Conservation (phyloP, 2,888 invertebrate species). For the Quadroppia sp. region DNA sequence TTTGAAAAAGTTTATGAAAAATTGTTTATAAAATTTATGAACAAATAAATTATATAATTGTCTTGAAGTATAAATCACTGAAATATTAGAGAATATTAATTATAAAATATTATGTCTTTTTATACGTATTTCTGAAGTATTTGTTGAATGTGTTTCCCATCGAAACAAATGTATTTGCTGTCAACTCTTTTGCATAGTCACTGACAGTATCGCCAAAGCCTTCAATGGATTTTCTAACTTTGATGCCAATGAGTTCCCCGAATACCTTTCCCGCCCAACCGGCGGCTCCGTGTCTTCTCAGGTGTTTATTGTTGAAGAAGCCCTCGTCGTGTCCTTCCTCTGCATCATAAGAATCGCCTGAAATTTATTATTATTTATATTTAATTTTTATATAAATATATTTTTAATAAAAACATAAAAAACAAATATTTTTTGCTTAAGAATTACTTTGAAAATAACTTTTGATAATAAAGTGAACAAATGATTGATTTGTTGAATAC, state of each 20-base stretch:
- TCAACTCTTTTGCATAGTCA: constrained; percentile 40
- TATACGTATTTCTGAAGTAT: constrained; percentile 8
- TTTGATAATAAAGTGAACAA: no score
- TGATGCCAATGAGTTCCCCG: constrained; percentile 41
- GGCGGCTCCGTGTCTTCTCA: constrained; percentile 39
- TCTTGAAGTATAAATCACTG: no score
- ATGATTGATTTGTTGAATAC: no score
- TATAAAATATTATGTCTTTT: neutral
- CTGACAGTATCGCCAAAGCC: constrained; percentile 39
- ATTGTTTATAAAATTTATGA: no score
- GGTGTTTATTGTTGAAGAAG: constrained; percentile 38
- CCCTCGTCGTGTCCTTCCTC: constrained; percentile 38
- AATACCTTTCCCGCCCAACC: constrained; percentile 40
- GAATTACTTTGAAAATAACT: no score
- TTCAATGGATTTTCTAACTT: constrained; percentile 39
- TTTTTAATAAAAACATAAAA: no score
- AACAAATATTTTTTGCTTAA: no score
- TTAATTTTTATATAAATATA: no score
- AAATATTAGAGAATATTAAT: no score
- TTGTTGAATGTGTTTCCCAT: constrained; percentile 33
- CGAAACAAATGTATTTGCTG: constrained; percentile 28
- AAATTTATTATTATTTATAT: neutral
- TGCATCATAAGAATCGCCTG: constrained; percentile 35
- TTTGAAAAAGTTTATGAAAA: no score
- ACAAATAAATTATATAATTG: no score